Evolutionary conservation across 2,113 vertebrate genomes (phyloP).

Genomic region (Serinus canaria): DNA sequence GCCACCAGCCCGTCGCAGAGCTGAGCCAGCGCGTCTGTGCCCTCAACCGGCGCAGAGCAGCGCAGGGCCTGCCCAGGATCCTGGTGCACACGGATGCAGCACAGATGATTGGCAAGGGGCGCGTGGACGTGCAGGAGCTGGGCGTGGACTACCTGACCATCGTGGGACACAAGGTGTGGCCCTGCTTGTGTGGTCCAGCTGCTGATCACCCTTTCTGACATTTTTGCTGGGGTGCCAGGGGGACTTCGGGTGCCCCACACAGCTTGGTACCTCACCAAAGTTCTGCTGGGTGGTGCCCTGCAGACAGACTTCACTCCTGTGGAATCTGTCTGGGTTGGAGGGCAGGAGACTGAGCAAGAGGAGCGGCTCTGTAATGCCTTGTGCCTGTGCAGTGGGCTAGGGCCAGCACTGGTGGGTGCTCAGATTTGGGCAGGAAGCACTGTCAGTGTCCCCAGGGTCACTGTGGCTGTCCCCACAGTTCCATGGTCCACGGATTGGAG

Average conservation of each 20-base stretch:
- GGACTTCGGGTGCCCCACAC: not conserved
- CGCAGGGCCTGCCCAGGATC: conserved; percentile 62
- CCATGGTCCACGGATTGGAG: conserved; percentile 88
- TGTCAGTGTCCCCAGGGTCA: not conserved
- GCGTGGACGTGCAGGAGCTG: conserved; percentile 83
- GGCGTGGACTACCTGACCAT: conserved; percentile 92
- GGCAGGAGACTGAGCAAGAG: not conserved
- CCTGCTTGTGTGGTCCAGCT: fast-evolving
- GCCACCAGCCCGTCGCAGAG: conserved; percentile 80
- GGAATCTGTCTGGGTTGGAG: not conserved
- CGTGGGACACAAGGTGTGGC: conserved; percentile 75
- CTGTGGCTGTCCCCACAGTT: conserved; percentile 72
- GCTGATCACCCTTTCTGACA: not conserved
- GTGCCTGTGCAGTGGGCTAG: not conserved
- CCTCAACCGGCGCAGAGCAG: conserved; percentile 68
- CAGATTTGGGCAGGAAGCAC: not conserved
- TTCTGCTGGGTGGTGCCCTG: not conserved
- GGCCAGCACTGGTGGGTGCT: not conserved
- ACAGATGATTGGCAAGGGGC: conserved; percentile 90
- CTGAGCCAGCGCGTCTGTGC: conserved; percentile 75
- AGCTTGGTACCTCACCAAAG: not conserved
- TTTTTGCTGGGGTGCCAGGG: not conserved
- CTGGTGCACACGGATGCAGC: conserved; percentile 91
- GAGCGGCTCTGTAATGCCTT: not conserved
- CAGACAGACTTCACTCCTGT: not conserved